These are phyloP conservation scores for Hybos culiciformis DNA, from an alignment of 2,888 invertebrate genomes.

Conservation along the genomic window DNA sequence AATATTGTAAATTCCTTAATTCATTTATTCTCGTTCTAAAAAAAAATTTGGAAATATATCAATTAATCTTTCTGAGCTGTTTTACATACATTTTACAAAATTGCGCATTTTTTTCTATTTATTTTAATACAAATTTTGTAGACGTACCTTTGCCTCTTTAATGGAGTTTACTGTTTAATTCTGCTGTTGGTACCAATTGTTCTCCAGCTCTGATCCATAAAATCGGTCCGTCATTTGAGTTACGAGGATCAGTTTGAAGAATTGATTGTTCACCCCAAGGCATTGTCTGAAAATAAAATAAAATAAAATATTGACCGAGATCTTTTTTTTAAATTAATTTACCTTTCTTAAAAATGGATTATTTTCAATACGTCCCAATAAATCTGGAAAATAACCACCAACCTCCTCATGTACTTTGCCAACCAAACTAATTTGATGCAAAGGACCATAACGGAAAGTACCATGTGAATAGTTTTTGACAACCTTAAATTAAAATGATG, in stretches of 20 bases:
- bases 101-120: constrained; percentile 10
- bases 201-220: constrained; percentile 97
- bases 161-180: constrained; percentile 63
- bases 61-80: background rate
- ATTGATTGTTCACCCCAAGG: constrained; percentile 93
- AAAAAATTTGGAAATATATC: constrained; percentile 7
- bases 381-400: constrained; percentile 90
- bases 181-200: constrained; percentile 90
- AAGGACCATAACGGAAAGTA: constrained; percentile 84
- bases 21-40: constrained; percentile 75
- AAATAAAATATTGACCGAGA: too few relatives aligned
- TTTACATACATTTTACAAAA: background rate
- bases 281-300: constrained; percentile 57
- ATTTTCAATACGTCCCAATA: constrained; percentile 65
- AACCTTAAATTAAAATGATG: too few relatives aligned
- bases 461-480: constrained; percentile 72
- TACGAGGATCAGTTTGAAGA: constrained; percentile 73
- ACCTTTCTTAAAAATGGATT: constrained; percentile 78
- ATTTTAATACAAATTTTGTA: too few relatives aligned
- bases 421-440: constrained; percentile 91
- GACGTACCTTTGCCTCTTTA: constrained; percentile 76
- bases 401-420: constrained; percentile 94
- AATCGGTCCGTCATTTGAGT: constrained; percentile 96
- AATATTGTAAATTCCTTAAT: constrained; percentile 76
- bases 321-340: too few relatives aligned